Percentiles rank a stretch among this genome's conserved stretches.
Conservation (phyloP, 1,140 invertebrate species). For the Camponotus pennsylvanicus region DNA sequence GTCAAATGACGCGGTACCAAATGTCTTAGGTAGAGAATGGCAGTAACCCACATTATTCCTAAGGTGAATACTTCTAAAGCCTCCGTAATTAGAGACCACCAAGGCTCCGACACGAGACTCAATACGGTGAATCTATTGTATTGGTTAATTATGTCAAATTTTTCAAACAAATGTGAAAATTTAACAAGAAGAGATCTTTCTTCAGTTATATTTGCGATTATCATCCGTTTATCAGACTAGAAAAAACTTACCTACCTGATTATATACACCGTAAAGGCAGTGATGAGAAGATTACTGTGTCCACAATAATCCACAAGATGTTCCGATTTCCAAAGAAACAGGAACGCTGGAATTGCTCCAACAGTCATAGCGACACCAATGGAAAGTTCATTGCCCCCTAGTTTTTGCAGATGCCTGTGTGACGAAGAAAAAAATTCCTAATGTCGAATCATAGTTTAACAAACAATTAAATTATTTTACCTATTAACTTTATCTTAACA, state of each 20-base stretch:
- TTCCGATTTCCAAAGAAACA: conserved; percentile 93
- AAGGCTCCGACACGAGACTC: conserved; percentile 88
- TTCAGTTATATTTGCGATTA: not conserved
- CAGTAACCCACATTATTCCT: conserved; percentile 94
- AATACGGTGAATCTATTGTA: conserved; percentile 86
- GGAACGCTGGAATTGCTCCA: conserved; percentile 89
- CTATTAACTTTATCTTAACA: not conserved
- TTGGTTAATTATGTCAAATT: conserved; percentile 19
- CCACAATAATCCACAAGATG: conserved; percentile 94
- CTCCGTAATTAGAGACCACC: conserved; percentile 91
- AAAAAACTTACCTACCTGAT: conserved; percentile 87
- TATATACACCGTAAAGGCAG: conserved; percentile 93
- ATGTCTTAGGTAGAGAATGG: conserved; percentile 93
- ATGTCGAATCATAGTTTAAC: not conserved
- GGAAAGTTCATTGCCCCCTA: conserved; percentile 87
- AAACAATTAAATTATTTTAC: conserved; percentile 14
- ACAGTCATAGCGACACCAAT: conserved; percentile 90
- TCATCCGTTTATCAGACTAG: not conserved
- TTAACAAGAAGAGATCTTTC: not conserved
- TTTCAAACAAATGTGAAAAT: not conserved
- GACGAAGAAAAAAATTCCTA: not conserved
- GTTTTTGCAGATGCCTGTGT: conserved; percentile 87
- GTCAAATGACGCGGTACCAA: conserved; percentile 93
- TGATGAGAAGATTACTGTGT: conserved; percentile 93
- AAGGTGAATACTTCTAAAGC: conserved; percentile 93